phyloP scores from a whole-genome alignment of 1,140 invertebrate genomes.

The Spodoptera frugiperda region DNA sequence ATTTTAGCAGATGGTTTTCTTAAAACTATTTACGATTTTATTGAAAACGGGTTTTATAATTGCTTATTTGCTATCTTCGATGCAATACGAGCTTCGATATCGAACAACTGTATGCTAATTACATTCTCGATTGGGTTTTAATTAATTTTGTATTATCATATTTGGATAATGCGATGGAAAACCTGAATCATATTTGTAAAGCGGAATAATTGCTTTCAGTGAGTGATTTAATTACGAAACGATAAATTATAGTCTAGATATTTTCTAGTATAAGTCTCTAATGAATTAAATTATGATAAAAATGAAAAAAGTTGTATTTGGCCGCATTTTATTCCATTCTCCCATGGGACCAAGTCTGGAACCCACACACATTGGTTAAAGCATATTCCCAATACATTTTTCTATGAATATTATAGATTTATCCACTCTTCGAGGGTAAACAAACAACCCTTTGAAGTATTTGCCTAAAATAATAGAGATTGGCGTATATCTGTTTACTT shows the following conservation, averaged over 20 bases:
- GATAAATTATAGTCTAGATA: too few species aligned
- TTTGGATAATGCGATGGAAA: constrained; percentile 7
- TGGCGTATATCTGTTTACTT: constrained; percentile 28
- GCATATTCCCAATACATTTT: constrained; percentile 10
- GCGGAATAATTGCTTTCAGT: too few species aligned
- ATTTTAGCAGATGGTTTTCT: too few species aligned
- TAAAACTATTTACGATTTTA: too few species aligned
- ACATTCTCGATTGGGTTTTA: constrained; percentile 4
- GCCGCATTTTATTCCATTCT: too few species aligned
- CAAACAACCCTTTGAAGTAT: constrained; percentile 18
- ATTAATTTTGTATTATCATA: constrained; percentile 25
- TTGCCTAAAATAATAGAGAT: constrained; percentile 37
- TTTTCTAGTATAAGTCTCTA: too few species aligned
- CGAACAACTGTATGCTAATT: constrained; percentile 14
- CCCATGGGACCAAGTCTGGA: too few species aligned
- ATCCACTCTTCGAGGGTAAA: constrained; percentile 10
- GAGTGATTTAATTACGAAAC: too few species aligned
- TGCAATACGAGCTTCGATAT: neutral
- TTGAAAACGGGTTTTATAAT: neutral
- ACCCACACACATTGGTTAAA: neutral
- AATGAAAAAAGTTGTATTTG: too few species aligned
- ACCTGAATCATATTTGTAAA: neutral
- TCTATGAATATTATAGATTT: neutral
- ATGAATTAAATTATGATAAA: too few species aligned
- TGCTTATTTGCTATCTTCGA: constrained; percentile 6